These are phyloP conservation scores for Ginglymostoma cirratum DNA, from an alignment of 2,113 vertebrate species.

Conservation along the genomic window DNA sequence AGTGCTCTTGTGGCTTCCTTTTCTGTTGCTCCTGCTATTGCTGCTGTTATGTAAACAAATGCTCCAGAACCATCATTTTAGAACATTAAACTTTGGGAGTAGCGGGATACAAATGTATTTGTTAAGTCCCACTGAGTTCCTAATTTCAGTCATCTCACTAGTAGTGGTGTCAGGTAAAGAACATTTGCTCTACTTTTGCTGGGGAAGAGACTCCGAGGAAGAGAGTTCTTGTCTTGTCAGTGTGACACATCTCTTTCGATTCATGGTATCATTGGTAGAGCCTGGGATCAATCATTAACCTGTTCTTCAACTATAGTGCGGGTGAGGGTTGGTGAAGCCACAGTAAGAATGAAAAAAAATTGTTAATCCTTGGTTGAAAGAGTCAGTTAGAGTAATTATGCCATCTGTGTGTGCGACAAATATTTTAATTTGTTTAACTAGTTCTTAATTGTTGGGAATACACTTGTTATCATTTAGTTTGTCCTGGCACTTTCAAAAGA, in stretches of 20 bases:
- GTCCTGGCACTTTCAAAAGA: neutral
- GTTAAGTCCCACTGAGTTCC: neutral
- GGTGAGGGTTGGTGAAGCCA: neutral
- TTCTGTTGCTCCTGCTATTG: neutral
- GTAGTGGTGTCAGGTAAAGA: neutral
- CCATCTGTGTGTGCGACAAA: neutral
- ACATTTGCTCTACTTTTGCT: neutral
- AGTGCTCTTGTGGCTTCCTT: neutral
- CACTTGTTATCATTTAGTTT: neutral
- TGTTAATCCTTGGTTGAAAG: neutral
- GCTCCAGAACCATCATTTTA: neutral
- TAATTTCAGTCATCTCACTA: neutral
- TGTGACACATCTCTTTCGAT: neutral
- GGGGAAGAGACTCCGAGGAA: neutral
- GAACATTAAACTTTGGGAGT: neutral
- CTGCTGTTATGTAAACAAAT: neutral
- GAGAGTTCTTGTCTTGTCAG: neutral
- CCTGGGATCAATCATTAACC: neutral
- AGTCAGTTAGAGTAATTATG: neutral
- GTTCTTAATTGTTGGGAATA: neutral
- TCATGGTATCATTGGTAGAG: neutral
- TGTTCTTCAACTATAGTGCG: neutral
- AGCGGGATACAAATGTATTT: neutral
- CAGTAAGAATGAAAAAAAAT: neutral
- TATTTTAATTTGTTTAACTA: neutral